These are phyloP conservation scores for Drosophila ustulata DNA, from an alignment of 2,888 invertebrate species.

Conservation along the genomic window DNA sequence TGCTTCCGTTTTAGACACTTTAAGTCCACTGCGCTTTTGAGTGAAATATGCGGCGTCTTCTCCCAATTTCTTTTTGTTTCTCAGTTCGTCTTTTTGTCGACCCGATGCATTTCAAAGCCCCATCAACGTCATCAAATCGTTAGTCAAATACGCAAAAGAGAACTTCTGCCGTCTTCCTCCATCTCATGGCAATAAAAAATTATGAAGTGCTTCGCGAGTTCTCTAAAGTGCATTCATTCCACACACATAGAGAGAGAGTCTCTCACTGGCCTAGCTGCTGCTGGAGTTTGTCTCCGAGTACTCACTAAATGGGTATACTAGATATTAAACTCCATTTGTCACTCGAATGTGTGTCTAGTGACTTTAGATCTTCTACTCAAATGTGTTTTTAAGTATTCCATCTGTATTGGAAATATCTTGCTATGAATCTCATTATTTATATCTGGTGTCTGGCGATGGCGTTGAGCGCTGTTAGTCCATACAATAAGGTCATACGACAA, in stretches of 20 bases:
- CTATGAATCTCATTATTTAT: background rate
- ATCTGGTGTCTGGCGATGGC: background rate
- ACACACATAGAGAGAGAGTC: constrained; percentile 17
- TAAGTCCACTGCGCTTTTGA: constrained; percentile 54
- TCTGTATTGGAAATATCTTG: background rate
- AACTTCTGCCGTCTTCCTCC: constrained; percentile 39
- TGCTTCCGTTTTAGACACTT: constrained; percentile 41
- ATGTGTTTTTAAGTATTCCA: background rate
- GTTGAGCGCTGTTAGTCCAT: background rate
- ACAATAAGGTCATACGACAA: constrained; percentile 31
- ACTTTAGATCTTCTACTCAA: background rate
- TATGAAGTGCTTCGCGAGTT: constrained; percentile 70
- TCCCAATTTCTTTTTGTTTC: constrained; percentile 3
- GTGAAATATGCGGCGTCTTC: constrained; percentile 43
- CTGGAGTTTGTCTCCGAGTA: constrained; percentile 3
- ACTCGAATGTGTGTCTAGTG: background rate
- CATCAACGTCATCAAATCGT: constrained; percentile 77
- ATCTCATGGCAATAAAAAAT: constrained; percentile 72
- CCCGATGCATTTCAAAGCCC: constrained; percentile 62
- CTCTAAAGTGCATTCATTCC: constrained; percentile 53
- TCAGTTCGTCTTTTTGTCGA: constrained; percentile 4
- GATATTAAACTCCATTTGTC: background rate
- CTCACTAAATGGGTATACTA: background rate
- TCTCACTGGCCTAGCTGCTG: constrained; percentile 6
- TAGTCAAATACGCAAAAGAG: constrained; percentile 65